phyloP scores from a whole-genome alignment of 2,797 vertebrate species.

The Melanotaenia trifasciata region DNA sequence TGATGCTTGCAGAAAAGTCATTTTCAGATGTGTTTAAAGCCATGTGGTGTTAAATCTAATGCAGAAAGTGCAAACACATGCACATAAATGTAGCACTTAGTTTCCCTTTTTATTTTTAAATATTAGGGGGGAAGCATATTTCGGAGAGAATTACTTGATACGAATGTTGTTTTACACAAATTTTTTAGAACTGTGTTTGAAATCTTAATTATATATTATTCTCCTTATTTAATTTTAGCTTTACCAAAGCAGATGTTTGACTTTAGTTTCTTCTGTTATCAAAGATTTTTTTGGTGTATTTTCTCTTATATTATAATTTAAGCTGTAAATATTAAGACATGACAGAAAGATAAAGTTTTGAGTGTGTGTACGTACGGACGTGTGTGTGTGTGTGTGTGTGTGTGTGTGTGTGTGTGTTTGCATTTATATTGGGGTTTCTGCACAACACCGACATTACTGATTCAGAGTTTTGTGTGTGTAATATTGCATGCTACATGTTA shows the following conservation, averaged over 20 bases:
- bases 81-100: not conserved
- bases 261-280: not conserved
- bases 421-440: not conserved
- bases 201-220: not conserved
- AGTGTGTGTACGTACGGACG: not conserved
- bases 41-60: not conserved
- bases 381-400: not conserved
- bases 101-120: not conserved
- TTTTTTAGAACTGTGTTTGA: not conserved
- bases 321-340: not conserved
- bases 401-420: not conserved
- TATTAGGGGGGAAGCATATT: not conserved
- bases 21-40: not conserved
- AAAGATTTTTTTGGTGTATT: not conserved
- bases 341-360: not conserved
- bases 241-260: not conserved
- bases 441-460: not conserved
- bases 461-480: not conserved
- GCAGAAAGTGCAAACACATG: too few relatives aligned
- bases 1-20: not conserved
- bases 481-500: not conserved
- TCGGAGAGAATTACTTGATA: not conserved
- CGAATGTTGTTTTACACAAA: not conserved
- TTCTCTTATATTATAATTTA: not conserved
- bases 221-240: not conserved